A percentile compares a stretch with the other conserved stretches of the same genome.
phyloP scores from a whole-genome alignment of 2,797 vertebrate genomes.

The Falco novaeseelandiae region DNA sequence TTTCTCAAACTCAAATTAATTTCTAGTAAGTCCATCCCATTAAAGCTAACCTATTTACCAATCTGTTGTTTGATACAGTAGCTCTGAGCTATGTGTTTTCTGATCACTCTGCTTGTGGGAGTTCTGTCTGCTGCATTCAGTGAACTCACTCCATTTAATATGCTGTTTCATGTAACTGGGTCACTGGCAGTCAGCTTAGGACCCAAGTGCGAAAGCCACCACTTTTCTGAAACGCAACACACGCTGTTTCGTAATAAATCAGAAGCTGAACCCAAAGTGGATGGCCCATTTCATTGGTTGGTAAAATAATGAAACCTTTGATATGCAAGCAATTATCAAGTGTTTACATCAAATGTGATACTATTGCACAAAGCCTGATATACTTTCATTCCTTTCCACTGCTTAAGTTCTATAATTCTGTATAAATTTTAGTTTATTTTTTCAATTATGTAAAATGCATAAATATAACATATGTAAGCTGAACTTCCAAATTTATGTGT shows the following conservation, averaged over 20 bases:
- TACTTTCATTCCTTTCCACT: background rate
- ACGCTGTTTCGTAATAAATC: background rate
- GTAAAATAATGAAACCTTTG: conserved; percentile 11
- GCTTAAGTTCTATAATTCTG: background rate
- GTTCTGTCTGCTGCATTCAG: background rate
- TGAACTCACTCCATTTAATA: conserved; percentile 25
- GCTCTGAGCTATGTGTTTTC: conserved; percentile 22
- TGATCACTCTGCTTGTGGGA: conserved; percentile 17
- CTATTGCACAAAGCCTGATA: background rate
- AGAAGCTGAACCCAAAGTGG: background rate
- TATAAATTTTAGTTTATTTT: background rate
- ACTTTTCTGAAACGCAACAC: background rate
- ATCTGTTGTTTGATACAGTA: conserved; percentile 45
- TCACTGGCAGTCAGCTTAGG: conserved; percentile 9
- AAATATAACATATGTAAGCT: background rate
- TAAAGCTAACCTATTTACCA: conserved; percentile 58
- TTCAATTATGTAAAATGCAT: background rate
- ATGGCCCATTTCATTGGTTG: background rate
- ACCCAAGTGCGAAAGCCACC: conserved; percentile 4
- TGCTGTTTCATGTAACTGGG: conserved; percentile 45
- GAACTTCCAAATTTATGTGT: background rate
- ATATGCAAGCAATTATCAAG: background rate
- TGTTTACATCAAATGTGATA: background rate
- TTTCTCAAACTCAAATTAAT: conserved; percentile 34
- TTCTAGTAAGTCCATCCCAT: conserved; percentile 23